Base-by-base conservation (phyloP, 2,888 invertebrate genomes). In the Drosophila birchii region DNA sequence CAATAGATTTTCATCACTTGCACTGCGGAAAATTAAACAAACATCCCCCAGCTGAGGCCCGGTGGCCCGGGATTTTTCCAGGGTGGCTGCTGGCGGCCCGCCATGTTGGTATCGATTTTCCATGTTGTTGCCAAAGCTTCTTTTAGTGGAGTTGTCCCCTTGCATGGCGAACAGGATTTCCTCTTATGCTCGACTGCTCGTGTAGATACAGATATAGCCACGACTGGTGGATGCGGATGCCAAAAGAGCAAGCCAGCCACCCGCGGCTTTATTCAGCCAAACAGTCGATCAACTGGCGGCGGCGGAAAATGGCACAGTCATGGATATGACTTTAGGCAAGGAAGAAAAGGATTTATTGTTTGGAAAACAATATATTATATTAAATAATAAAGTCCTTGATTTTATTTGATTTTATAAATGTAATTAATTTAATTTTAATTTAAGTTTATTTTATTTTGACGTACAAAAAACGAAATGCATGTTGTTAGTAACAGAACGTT, bases 1-100 rank as follows among this genome's bases (percentile, higher is more conserved):
- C 86, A 81, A 88, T 88, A 89, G 90, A 90, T 90, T 90, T 90
- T 88, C 90, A 89, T 89, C 90, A 89, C 86, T 81, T 83, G 80
- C 77, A 72, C 78, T 80, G 81, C 78, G 80, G 80, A 84, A 89
- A 90, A 90, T 86, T 85, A 89, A 89, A 81, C 86, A 89, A 90
- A 89, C 90, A 89, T 78, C 82, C 84, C 84, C 81, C 80, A 80
- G 74, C 60, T 64, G 59, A 64, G 26, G 59, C 41, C 12, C 26
- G 49, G 38, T 54, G 54, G 63, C 43, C 38, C 60, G 54, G 41
- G 36, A 56, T 49, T 49, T n/a, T 26, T 16, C 16, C 34, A 36
- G 57, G 67, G 51, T 58, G 53, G 38, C 45, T 58, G 51, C 56
- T 45, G 53, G 16, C 51, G 56, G 43, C 71, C 51, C 63, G 75